Conservation (phyloP, 2,797 vertebrate genomes). For the Leptoclinus maculatus region DNA sequence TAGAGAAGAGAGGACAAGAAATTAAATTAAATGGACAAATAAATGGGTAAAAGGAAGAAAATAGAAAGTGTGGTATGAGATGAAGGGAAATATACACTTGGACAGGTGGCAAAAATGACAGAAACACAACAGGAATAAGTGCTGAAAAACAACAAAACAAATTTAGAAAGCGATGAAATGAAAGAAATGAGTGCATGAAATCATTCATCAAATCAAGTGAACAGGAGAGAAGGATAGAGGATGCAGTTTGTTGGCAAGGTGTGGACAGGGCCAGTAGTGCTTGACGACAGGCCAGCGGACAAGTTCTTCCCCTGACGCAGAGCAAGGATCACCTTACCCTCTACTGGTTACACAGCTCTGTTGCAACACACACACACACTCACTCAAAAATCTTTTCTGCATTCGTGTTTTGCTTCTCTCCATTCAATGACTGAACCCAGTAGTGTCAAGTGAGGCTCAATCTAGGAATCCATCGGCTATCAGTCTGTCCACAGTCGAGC, state of each 20-base stretch:
- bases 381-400: conserved; percentile 15
- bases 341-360: conserved; percentile 62
- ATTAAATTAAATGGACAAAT: neutral
- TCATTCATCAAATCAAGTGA: conserved; percentile 15
- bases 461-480: neutral
- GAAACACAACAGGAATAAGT: neutral
- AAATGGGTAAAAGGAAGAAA: neutral
- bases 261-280: conserved; percentile 56
- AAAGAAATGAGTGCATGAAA: neutral
- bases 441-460: neutral
- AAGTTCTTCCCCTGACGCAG: conserved; percentile 66
- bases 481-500: neutral
- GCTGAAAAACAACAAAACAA: neutral
- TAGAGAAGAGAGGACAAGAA: neutral
- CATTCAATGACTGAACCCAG: neutral
- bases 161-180: neutral
- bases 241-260: conserved; percentile 44
- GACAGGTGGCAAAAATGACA: neutral
- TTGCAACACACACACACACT: conserved; percentile 32
- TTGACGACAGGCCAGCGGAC: conserved; percentile 65
- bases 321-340: conserved; percentile 68
- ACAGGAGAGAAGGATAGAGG: conserved; percentile 13
- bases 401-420: conserved; percentile 9
- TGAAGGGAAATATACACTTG: neutral
- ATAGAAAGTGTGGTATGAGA: neutral